phyloP scores from a whole-genome alignment of 1,140 invertebrate species.

The Venustaconcha ellipsiformis region DNA sequence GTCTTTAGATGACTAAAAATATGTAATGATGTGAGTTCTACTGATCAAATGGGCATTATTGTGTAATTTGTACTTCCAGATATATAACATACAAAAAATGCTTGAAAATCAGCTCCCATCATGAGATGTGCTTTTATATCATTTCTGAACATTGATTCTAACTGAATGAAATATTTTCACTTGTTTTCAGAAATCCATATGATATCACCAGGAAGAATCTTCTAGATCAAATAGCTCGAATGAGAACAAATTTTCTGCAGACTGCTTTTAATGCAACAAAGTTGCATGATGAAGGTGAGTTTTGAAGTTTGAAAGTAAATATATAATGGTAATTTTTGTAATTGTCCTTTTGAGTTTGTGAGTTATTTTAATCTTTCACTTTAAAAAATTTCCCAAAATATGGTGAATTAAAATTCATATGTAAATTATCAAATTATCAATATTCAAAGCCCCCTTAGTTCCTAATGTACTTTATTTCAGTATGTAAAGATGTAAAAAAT shows the following conservation, averaged over 20 bases:
- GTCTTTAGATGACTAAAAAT: too few species aligned
- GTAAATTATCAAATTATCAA: too few species aligned
- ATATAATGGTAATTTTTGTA: background rate
- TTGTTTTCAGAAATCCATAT: conserved; percentile 82
- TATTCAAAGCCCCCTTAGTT: too few species aligned
- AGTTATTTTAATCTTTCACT: too few species aligned
- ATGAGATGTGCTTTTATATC: background rate
- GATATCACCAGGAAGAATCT: conserved; percentile 91
- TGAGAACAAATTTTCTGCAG: conserved; percentile 95
- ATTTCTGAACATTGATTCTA: background rate
- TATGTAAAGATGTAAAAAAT: too few species aligned
- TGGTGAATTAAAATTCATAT: too few species aligned
- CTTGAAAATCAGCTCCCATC: background rate
- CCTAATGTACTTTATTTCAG: too few species aligned
- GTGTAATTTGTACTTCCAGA: background rate
- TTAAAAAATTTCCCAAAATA: too few species aligned
- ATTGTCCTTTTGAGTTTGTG: background rate
- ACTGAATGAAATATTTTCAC: background rate
- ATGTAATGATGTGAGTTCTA: too few species aligned
- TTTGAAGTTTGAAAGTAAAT: conserved; percentile 17
- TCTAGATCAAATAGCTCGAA: conserved; percentile 91
- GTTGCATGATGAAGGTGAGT: conserved; percentile 82
- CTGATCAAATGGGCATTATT: background rate
- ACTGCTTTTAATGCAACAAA: conserved; percentile 73
- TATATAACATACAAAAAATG: background rate